phyloP scores from a whole-genome alignment of 1,140 invertebrate species.

The Tribolium castaneum region DNA sequence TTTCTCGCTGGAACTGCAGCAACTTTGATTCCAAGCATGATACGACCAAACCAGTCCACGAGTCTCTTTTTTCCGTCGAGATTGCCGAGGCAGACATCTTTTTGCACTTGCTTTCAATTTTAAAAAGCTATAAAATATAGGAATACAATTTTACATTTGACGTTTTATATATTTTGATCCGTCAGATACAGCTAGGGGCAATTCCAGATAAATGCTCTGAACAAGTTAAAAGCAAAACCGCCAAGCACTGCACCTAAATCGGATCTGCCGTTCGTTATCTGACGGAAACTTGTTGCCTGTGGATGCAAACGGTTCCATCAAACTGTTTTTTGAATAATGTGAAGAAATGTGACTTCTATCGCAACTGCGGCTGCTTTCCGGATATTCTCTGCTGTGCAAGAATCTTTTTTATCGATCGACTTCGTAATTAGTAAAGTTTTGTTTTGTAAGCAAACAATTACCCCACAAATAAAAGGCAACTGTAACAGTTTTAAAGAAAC shows the following conservation, averaged over 20 bases:
- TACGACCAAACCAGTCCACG: not conserved
- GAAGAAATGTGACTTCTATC: not conserved
- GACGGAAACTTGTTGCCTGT: slow-evolving; percentile 7
- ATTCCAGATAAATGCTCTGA: slow-evolving; percentile 2
- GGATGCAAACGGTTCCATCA: not conserved
- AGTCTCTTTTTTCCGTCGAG: not conserved
- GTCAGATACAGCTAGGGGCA: slow-evolving; percentile 17
- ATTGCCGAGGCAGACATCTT: slow-evolving; percentile 10
- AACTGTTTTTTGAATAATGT: not conserved
- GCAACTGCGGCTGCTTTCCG: not conserved
- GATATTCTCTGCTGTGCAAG: not conserved
- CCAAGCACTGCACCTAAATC: not conserved
- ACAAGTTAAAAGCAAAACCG: slow-evolving; percentile 22
- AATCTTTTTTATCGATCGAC: slow-evolving; percentile 16
- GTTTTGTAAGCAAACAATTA: slow-evolving; percentile 11
- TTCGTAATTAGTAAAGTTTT: slow-evolving; percentile 22
- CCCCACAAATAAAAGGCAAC: not conserved
- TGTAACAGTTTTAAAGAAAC: not conserved
- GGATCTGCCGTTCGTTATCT: slow-evolving; percentile 15
- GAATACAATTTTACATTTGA: slow-evolving; percentile 29
- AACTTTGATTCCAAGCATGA: not conserved
- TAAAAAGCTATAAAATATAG: slow-evolving; percentile 19
- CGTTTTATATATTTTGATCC: slow-evolving; percentile 25
- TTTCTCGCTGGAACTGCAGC: not conserved
- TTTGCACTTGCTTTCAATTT: slow-evolving; percentile 13